phyloP scores from a whole-genome alignment of 2,797 vertebrate genomes.

The Peromyscus melanophrys region DNA sequence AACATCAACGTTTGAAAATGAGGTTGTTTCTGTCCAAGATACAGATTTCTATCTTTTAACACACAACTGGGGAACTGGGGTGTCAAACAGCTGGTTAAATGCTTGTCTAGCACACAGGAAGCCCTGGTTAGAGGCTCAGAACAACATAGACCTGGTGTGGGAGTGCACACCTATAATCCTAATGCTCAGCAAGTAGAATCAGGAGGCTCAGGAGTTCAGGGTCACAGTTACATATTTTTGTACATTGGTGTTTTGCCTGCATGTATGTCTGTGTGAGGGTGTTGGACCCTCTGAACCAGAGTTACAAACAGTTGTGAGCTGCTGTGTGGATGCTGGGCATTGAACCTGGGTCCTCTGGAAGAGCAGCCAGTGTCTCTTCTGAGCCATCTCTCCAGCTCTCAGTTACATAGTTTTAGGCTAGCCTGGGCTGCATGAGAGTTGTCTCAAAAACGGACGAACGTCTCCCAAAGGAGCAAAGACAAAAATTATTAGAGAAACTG shows the following conservation, averaged over 20 bases:
- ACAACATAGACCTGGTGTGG: not conserved
- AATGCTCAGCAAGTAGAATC: not conserved
- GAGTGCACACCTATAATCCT: not conserved
- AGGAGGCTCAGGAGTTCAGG: not conserved
- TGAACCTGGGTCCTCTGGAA: not conserved
- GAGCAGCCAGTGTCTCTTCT: not conserved
- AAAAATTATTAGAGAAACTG: not conserved
- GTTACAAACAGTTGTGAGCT: not conserved
- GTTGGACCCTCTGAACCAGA: no score
- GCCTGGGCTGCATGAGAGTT: not conserved
- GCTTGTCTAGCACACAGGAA: not conserved
- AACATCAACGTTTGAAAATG: slow-evolving; percentile 31
- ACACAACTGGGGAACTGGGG: not conserved
- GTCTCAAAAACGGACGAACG: not conserved
- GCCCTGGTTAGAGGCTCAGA: not conserved
- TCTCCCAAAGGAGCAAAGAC: not conserved
- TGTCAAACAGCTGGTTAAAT: not conserved
- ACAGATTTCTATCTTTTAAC: slow-evolving; percentile 54
- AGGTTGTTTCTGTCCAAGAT: slow-evolving; percentile 44
- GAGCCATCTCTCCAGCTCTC: not conserved
- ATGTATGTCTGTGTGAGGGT: not conserved
- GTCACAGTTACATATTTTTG: not conserved
- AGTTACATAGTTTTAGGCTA: not conserved
- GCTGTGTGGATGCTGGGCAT: not conserved
- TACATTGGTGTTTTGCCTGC: not conserved